Evolutionary conservation across 92 coral and sea anemone genomes (phyloP), one percentile per base, ranked within the genome.

Genomic region (Siderastrea siderea): DNA sequence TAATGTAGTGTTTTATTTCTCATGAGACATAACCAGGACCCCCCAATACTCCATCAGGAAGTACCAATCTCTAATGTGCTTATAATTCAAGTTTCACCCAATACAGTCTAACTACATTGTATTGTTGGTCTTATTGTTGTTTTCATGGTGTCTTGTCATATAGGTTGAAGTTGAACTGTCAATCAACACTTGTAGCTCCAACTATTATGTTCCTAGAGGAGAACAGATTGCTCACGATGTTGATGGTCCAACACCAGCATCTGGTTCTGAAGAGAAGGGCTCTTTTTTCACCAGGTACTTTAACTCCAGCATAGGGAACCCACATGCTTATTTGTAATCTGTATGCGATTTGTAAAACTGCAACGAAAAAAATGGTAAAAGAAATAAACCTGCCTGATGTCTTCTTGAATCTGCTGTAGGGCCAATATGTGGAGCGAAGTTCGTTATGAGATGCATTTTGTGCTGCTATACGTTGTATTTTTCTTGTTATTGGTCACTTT

Each of bases 141-240:
- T 26, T 7, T 50, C 48, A 13, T 80, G 84, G 45, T 65, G 49
- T 90, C 5, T 54, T 48, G 46, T 3, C 16, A 47, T 61, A 38
- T 78, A 96, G 99, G 99, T 96, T 69, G 98, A 95, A 86, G 55
- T 96, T 59, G 98, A 96, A 57, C 93, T 96, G 71, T 91, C 93
- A 38, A 78, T 96, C 55, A 96, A 96, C 89, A 96, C 99, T n/a
- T 89, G 77, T 69, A 89, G 96, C 57, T 63, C 90, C 26, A 96
- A 92, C 66, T 96, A 96, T 84, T 96, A 95, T 77, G 88, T 80
- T 26, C 94, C 99, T 49, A 85, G 96, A 89, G 99, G 99, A 61
- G 99, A 96, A 82, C 99, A 95, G 86, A 93, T 96, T 81, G 99
- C 99, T 3, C 85, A 88, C 14, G 94, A 95, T n/a, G 96, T 92